phyloP scores from a whole-genome alignment of 2,113 vertebrate genomes.

The Balaeniceps rex region DNA sequence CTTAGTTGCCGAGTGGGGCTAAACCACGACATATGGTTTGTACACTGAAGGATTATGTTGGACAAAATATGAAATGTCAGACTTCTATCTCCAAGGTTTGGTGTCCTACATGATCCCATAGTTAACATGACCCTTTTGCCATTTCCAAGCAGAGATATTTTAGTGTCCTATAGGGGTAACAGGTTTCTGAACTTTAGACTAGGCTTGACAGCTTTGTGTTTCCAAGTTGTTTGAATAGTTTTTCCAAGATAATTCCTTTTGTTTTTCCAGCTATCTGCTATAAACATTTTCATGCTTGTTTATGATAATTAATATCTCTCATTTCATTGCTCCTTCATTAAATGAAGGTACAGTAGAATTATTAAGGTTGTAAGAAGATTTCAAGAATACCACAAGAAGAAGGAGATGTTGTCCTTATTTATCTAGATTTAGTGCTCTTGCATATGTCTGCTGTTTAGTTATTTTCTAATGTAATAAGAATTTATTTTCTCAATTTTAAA shows the following conservation, averaged over 20 bases:
- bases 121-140: slow-evolving; percentile 2
- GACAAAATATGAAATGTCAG: slow-evolving; percentile 47
- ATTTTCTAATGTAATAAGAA: slow-evolving; percentile 20
- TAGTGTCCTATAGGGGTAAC: not conserved
- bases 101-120: not conserved
- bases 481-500: slow-evolving; percentile 31
- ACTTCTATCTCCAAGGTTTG: not conserved
- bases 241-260: not conserved
- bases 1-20: too few relatives aligned
- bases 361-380: not conserved
- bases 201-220: slow-evolving; percentile 24
- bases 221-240: slow-evolving; percentile 37
- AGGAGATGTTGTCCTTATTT: slow-evolving; percentile 15
- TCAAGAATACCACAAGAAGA: not conserved
- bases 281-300: slow-evolving; percentile 28
- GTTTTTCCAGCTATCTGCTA: slow-evolving; percentile 13
- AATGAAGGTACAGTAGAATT: slow-evolving; percentile 3
- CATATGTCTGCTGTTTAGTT: not conserved
- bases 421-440: not conserved
- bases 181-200: slow-evolving; percentile 14
- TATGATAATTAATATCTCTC: slow-evolving; percentile 43
- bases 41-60: not conserved
- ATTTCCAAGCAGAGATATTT: slow-evolving; percentile 9
- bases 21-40: too few relatives aligned
- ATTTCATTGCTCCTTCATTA: not conserved